A percentile compares a stretch with the other conserved stretches of the same genome.
Evolutionary conservation across 2,113 vertebrate genomes (phyloP).

Genomic region (Sardina pilchardus): DNA sequence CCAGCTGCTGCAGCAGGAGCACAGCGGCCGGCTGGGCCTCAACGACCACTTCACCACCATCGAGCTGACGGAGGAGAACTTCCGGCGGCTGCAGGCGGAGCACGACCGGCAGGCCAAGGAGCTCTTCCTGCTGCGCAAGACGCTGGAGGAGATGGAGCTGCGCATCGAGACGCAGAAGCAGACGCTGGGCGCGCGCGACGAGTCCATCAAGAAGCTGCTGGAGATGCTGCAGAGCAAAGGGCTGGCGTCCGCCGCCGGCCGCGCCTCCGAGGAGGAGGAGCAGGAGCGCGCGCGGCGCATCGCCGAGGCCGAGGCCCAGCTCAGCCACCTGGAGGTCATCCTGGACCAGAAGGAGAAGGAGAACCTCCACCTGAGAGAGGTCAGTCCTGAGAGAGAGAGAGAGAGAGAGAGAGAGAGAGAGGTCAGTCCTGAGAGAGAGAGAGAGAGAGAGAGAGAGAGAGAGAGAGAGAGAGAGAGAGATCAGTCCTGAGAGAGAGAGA

Average conservation of each 20-base stretch:
- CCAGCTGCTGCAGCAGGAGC: conserved; percentile 96
- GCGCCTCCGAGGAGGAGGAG: conserved; percentile 84
- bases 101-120: conserved; percentile 98
- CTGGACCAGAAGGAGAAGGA: conserved; percentile 99
- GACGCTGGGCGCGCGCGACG: conserved; percentile 92
- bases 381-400: conserved; percentile 45
- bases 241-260: conserved; percentile 85
- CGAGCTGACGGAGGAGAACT: conserved; percentile 97
- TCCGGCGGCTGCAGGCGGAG: conserved; percentile 92
- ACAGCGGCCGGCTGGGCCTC: conserved; percentile 73
- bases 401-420: not conserved
- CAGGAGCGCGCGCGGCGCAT: conserved; percentile 89
- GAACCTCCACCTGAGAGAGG: conserved; percentile 97
- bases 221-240: conserved; percentile 99
- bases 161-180: conserved; percentile 99
- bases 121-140: conserved; percentile 93
- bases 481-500: too few relatives aligned
- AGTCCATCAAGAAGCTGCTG: conserved; percentile 97
- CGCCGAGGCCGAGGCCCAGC: conserved; percentile 95
- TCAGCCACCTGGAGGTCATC: conserved; percentile 96
- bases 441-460: too few relatives aligned
- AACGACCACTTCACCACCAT: conserved; percentile 93
- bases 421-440: too few relatives aligned
- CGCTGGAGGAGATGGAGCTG: conserved; percentile 97
- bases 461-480: too few relatives aligned